Evolutionary conservation across 2,113 vertebrate species (phyloP).

Genomic region (Rhegmatorhina hoffmannsi): DNA sequence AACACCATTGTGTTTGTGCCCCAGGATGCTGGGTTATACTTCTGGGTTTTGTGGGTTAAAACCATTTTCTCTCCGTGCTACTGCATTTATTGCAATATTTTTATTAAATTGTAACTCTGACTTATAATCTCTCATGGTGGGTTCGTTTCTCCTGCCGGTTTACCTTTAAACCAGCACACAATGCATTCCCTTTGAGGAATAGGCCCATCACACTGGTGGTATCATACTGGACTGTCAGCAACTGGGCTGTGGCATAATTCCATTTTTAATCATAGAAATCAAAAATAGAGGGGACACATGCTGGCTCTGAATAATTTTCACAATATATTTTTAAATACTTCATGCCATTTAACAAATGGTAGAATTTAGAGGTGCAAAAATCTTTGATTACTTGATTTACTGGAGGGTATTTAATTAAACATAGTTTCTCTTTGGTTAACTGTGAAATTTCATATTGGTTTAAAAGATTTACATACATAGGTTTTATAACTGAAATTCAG

Average conservation of each 20-base stretch:
- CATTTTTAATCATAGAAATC: not conserved
- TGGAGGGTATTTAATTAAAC: not conserved
- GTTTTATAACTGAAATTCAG: not conserved
- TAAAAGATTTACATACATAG: not conserved
- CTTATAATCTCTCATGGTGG: too few species aligned
- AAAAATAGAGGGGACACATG: not conserved
- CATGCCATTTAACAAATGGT: not conserved
- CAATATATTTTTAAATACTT: not conserved
- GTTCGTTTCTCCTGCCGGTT: too few species aligned
- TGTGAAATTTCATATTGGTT: not conserved
- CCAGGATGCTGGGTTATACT: too few species aligned
- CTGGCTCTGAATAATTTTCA: not conserved
- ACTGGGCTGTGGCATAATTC: not conserved
- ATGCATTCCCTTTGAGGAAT: not conserved
- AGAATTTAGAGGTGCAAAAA: not conserved
- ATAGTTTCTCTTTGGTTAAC: not conserved
- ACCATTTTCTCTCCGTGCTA: too few species aligned
- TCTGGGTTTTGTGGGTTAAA: too few species aligned
- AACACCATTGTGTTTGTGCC: too few species aligned
- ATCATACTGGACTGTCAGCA: not conserved
- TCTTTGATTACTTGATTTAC: not conserved
- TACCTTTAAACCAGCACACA: too few species aligned
- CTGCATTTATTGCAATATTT: too few species aligned
- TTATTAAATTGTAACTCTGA: too few species aligned
- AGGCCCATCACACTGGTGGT: not conserved